Conservation (phyloP, 1,140 invertebrate genomes). For the Platorchestia sp. region DNA sequence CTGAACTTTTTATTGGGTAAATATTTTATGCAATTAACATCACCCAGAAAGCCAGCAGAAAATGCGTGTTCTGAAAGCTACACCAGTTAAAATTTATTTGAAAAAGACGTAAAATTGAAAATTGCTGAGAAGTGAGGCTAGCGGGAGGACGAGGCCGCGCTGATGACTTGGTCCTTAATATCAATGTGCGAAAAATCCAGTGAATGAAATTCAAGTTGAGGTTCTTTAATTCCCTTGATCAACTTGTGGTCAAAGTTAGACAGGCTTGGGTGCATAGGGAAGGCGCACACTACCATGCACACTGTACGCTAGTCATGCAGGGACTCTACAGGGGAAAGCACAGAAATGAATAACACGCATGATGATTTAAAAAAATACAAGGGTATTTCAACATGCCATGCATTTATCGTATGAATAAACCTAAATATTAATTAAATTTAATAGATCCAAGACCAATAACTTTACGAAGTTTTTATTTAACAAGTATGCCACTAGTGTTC, state of each 20-base stretch:
- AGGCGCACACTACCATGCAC: neutral
- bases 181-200: neutral
- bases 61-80: neutral
- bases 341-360: neutral
- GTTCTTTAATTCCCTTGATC: neutral
- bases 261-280: neutral
- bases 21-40: neutral
- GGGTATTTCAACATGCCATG: neutral
- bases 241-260: neutral
- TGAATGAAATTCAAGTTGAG: neutral
- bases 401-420: neutral
- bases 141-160: neutral
- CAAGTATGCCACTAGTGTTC: neutral
- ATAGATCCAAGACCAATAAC: neutral
- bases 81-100: too few relatives aligned
- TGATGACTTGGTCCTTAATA: neutral
- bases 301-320: neutral
- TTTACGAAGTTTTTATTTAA: neutral
- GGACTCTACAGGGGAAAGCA: neutral
- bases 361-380: neutral
- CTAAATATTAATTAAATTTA: neutral
- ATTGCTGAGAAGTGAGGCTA: too few relatives aligned
- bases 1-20: neutral
- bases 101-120: too few relatives aligned
- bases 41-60: neutral